Base-by-base conservation (phyloP, 2,113 vertebrate genomes). In the Podilymbus podiceps region DNA sequence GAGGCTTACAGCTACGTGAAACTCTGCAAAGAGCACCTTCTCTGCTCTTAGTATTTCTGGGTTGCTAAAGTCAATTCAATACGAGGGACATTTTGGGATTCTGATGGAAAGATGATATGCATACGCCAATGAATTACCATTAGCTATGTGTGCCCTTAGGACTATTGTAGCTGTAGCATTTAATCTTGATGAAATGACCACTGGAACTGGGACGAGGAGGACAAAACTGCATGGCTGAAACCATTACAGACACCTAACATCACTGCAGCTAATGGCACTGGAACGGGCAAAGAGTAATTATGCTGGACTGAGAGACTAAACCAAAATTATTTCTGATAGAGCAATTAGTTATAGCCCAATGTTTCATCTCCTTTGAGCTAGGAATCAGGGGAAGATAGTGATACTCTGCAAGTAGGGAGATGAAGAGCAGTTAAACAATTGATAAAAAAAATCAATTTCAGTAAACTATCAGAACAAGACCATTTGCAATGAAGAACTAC, bases 81-180 rank as follows among this genome's bases (percentile, higher is more conserved):
- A 62, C 35, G 42, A 90, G 59, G 47, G 35, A 69, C 40, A 5
- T 53, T 83, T 69, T 20, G 79, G 63, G 55, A 49, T 60, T 58
- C 10, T 76, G 82, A 83, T 73, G 72, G 82, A 58, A 82, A 80
- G 46, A 25, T 21, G 46, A 79, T 75, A 69, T 38, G 38, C 49
- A 94, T 85, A 83, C 79, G 78, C 85, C 66, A 27, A 5, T 79
- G 62, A 49, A 58, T 17, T 66, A 5, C 91, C 88, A 66, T 82
- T 85, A 90, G 75, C 79, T 94, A 12, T 25, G n/a, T 25, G 40
- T 90, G 85, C 83, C 75, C 79, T 92, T 4, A 64, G 78, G 85
- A 40, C 68, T 33, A 7, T 4, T 59, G 73, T 42, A 85, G 68
- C 46, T 72, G 24, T 25, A 69, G 73, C 73, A 67, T 63, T 92